Evolutionary conservation across 2,888 invertebrate species (phyloP).

Genomic region (Unio pictorum): DNA sequence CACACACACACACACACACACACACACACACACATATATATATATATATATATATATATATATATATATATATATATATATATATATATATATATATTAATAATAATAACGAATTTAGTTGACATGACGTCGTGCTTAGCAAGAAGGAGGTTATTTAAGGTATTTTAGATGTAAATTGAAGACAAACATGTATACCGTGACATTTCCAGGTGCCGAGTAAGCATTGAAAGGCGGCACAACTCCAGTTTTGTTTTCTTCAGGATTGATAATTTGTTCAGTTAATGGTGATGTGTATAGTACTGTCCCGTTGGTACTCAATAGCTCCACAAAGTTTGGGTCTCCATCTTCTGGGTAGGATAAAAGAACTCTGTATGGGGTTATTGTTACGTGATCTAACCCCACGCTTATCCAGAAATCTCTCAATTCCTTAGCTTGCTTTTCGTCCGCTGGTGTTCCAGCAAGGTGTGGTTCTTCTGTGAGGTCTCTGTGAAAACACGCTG

Average conservation of each 20-base stretch:
- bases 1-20: no score
- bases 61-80: no score
- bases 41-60: no score
- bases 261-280: slow-evolving; percentile 14
- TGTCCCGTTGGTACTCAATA: slow-evolving; percentile 36
- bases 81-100: no score
- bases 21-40: no score
- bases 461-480: slow-evolving; percentile 59
- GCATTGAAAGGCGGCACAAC: slow-evolving; percentile 65
- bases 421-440: slow-evolving; percentile 50
- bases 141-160: no score
- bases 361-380: slow-evolving; percentile 62
- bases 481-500: slow-evolving; percentile 22
- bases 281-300: slow-evolving; percentile 45
- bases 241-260: slow-evolving; percentile 54
- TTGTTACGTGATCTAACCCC: slow-evolving; percentile 62
- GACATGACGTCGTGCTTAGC: no score
- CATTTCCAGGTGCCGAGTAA: slow-evolving; percentile 58
- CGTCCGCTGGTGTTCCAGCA: slow-evolving; percentile 60
- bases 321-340: slow-evolving; percentile 50
- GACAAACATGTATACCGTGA: slow-evolving; percentile 21
- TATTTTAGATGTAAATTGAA: not conserved
- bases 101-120: no score
- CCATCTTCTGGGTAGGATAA: slow-evolving; percentile 58
- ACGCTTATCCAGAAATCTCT: slow-evolving; percentile 44